These are phyloP conservation scores for Ceratosolen fusciceps DNA, from an alignment of 1,140 invertebrate species.

Conservation along the genomic window DNA sequence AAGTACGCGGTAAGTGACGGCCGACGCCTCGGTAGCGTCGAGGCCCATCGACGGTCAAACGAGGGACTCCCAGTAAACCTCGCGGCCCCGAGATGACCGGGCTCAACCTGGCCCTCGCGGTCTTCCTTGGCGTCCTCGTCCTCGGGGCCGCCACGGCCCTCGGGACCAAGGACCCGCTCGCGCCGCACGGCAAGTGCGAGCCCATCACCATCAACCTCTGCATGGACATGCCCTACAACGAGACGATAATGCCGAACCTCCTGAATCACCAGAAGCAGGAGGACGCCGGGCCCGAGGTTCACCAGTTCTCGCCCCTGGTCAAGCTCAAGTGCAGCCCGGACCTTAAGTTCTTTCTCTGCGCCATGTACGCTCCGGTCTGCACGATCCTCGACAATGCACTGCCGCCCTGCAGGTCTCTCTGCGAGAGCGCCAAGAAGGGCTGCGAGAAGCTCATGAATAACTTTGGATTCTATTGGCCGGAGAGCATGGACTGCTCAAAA, in stretches of 20 bases:
- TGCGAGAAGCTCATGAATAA: conserved; percentile 94
- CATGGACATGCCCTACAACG: conserved; percentile 93
- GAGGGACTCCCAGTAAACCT: no score
- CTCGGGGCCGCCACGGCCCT: not conserved
- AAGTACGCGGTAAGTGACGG: no score
- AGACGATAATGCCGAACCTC: conserved; percentile 96
- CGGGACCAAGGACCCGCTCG: conserved; percentile 71
- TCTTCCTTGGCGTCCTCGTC: not conserved
- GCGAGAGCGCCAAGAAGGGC: conserved; percentile 87
- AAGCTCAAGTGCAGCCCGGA: conserved; percentile 96
- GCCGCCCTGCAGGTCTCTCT: conserved; percentile 92
- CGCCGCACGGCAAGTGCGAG: conserved; percentile 89
- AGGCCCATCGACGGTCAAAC: no score
- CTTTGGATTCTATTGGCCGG: conserved; percentile 96
- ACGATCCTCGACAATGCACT: conserved; percentile 91
- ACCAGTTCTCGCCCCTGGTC: conserved; percentile 95
- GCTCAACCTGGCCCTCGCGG: not conserved
- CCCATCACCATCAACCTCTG: conserved; percentile 94
- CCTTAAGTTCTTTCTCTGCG: conserved; percentile 95
- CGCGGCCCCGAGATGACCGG: conserved; percentile 42
- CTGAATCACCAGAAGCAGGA: conserved; percentile 94
- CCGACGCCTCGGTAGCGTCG: no score
- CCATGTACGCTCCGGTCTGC: conserved; percentile 96
- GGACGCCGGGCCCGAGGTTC: conserved; percentile 93
- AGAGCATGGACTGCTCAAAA: conserved; percentile 90